Base-by-base conservation (phyloP, 2,888 invertebrate species). In the Dichetophora obliterata region DNA sequence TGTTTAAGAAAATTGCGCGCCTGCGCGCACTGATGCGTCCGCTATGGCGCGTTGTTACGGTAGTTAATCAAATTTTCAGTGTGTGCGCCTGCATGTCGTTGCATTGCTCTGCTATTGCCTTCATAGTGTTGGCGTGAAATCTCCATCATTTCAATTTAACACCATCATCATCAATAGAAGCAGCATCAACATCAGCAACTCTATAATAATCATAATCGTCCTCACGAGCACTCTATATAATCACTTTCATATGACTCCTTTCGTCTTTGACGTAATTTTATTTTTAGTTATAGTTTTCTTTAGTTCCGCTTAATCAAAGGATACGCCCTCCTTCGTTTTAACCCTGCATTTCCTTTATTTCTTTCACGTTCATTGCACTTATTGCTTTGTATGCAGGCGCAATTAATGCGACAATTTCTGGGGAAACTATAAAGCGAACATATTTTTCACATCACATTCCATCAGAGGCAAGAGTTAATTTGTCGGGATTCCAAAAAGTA, bases 401-500 rank as follows among this genome's bases (percentile, higher is more conserved):
- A 66, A 66, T 71, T 57, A 54, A 16, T 27, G 68, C 22, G 14
- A 19, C 63, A 5, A 19, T 52, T 63, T 24, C 50, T 52, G 63
- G 59, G 37, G 71, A 43, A 71, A 59, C 16, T 57, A 16, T 19
- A 22, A 59, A 73, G 61, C 63, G 48, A 48, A 14, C 52, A 70
- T 34, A 70, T 34, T 50, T 31, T 31, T 54, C 19, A 27, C 54
- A 70, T 34, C 52, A 54, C 31, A 70, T 19, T 54, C n/a, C 31
- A 31, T 31, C 68, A 22, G 22, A 57, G 34, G 71, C 71, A 71
- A 71, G 71, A 71, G 71, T 71, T 71, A 71, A 54, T 71, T 68
- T 16, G 48, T 27, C 24, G n/a, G 34, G 27, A n/a, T 71, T 43
- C 37, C 22, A 57, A 37, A 31, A 54, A 71, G 19, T 43, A 16